Conservation (phyloP, 2,797 vertebrate species). For the Phoebastria nigripes region DNA sequence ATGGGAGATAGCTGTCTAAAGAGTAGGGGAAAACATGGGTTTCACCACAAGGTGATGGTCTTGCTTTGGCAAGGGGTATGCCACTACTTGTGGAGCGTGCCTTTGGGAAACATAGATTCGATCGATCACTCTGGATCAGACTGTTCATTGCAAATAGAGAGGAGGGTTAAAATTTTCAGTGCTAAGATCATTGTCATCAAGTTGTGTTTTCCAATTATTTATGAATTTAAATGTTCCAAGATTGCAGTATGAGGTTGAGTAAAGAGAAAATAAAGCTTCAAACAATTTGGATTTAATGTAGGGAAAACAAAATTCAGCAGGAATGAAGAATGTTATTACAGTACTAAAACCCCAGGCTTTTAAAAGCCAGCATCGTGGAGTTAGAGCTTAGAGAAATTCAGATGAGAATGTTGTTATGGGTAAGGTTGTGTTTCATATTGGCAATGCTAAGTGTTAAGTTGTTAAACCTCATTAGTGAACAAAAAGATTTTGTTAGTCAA, state of each 20-base stretch:
- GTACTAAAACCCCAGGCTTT: not conserved
- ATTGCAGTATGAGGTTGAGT: not conserved
- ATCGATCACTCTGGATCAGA: not conserved
- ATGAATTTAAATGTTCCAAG: not conserved
- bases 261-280: not conserved
- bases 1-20: not conserved
- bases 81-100: not conserved
- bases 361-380: not conserved
- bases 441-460: not conserved
- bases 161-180: not conserved
- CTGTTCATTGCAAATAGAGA: not conserved
- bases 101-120: not conserved
- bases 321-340: not conserved
- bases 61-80: constrained; percentile 7
- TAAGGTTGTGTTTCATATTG: not conserved
- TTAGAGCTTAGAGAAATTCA: not conserved
- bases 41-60: not conserved
- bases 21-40: not conserved
- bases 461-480: not conserved
- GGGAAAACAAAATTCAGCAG: not conserved
- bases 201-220: not conserved
- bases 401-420: not conserved
- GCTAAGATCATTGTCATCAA: not conserved
- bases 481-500: not conserved
- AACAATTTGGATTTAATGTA: not conserved